Evolutionary conservation across 92 coral and sea anemone species (phyloP), one percentile per base, ranked within the genome.

Genomic region (Desmophyllum pertusum): DNA sequence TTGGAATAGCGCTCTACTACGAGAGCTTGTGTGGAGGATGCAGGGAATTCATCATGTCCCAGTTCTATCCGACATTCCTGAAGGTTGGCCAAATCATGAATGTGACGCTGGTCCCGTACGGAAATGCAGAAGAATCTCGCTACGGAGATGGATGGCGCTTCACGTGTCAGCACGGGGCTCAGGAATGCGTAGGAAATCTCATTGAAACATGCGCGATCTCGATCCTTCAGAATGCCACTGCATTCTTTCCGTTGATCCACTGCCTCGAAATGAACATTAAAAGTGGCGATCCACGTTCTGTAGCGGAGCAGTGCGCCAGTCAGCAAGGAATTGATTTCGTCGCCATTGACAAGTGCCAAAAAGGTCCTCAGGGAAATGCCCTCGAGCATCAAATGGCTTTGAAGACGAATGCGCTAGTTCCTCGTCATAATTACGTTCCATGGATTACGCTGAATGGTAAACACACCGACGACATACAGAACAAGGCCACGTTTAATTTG

Each of bases 21-120:
- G 97, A 93, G 83, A 90, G 88, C 57, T 80, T 90, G 75, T 93
- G 97, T 57, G 88, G 88, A n/a, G 97, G 91, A 65, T 93, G 94
- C 75, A 57, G 90, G 46, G 51, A 90, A 14, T 89, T 93, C 73
- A 93, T 90, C 52, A 41, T 13, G 13, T 36, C 65, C 36, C 92
- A 90, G 79, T 69, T 87, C 40, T 93, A 91, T 78, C 97, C 97
- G 6, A 85, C 94, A 10, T 93, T 81, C 74, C 81, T 61, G 64
- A 88, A 87, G 65, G 89, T 93, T 53, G 94, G 97, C 46, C 67
- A 76, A 6, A 93, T 93, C 86, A 93, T 93, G 94, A 87, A 90
- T 71, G 73, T 93, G 35, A 89, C 87, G 0, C 37, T 93, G 13
- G 94, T 93, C 19, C 97, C 97, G 45, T 93, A 93, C 53, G 97